Base-by-base conservation (phyloP, 1,140 invertebrate species). In the Drosophila repleta region DNA sequence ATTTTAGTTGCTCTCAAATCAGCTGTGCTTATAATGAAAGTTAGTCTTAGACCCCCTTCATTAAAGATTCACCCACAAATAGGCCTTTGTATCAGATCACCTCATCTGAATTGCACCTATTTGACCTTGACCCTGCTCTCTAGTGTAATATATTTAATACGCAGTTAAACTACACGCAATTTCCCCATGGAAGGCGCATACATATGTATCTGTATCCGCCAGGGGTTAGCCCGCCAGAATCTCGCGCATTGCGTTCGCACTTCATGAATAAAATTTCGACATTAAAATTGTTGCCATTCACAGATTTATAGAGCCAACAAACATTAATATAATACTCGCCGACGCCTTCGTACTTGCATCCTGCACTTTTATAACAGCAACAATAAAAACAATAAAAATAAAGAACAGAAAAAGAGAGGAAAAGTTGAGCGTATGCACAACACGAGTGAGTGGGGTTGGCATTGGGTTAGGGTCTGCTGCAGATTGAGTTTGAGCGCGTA, bases 401-500 rank as follows among this genome's bases (percentile, higher is more conserved):
- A 35, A 46, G 18, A 46, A 17, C 15, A 7, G 1, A 29, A 29
- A 29, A 7, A 29, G 29, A 8, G 8, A 29, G 7, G n/a, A 13
- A 45, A 52, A 68, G 37, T 60, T 67, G 52, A 46, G 45, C 63
- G 35, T 67, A 72, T 72, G 69, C 63, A 72, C 48, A 57, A 35
- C 51, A 56, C 11, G 45, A 52, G 32, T 32, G 53, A 0, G 11
- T 3, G 32, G 8, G 41, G n/a, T 26, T 17, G 24, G 13, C 15
- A 52, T 24, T 46, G 26, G 6, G 21, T 8, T 17, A 41, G 6
- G 5, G 46, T 32, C 48, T 43, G 29, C 57, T 51, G 53, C 63
- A 80, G 81, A 85, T 85, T 85, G 82, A 87, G 78, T 71, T 70
- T 58, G 82, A 87, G 58, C 69, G 66, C 82, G 62, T 77, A 85